Evolutionary conservation across 1,140 invertebrate genomes (phyloP).

Genomic region (Scaptomyza hsui): DNA sequence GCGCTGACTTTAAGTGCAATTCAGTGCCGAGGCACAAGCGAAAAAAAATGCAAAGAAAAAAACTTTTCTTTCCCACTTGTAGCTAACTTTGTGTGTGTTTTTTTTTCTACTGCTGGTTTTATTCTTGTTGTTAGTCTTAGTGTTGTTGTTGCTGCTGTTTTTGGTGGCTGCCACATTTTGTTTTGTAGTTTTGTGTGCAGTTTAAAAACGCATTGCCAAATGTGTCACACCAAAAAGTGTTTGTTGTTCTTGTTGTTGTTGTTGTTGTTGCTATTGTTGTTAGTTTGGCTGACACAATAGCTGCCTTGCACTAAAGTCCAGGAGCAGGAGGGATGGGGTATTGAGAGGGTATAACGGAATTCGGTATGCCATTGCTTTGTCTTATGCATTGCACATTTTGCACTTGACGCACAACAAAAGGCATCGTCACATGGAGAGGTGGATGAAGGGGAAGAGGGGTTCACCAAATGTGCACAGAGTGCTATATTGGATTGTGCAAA

Average conservation of each 20-base stretch:
- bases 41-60: conserved; percentile 75
- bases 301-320: too few relatives aligned
- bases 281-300: conserved; percentile 54
- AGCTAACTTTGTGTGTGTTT: conserved; percentile 42
- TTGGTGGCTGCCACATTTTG: conserved; percentile 79
- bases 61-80: conserved; percentile 58
- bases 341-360: background rate
- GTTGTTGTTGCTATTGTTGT: too few relatives aligned
- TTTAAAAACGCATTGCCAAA: conserved; percentile 82
- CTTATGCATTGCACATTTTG: conserved; percentile 75
- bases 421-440: conserved; percentile 16
- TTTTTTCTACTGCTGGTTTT: too few relatives aligned
- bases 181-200: conserved; percentile 71
- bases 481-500: background rate
- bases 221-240: conserved; percentile 72
- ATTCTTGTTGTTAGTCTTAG: conserved; percentile 2
- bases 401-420: conserved; percentile 71
- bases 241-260: conserved; percentile 44
- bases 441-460: too few relatives aligned
- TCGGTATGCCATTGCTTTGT: conserved; percentile 65
- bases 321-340: background rate
- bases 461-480: background rate
- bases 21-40: conserved; percentile 71
- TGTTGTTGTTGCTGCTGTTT: conserved; percentile 35
- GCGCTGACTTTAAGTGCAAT: conserved; percentile 80